Evolutionary conservation across 53 echinoderm and acorn worm genomes (phyloP), one percentile per base, ranked within the genome.

Genomic region (Holothuria leucospilota): DNA sequence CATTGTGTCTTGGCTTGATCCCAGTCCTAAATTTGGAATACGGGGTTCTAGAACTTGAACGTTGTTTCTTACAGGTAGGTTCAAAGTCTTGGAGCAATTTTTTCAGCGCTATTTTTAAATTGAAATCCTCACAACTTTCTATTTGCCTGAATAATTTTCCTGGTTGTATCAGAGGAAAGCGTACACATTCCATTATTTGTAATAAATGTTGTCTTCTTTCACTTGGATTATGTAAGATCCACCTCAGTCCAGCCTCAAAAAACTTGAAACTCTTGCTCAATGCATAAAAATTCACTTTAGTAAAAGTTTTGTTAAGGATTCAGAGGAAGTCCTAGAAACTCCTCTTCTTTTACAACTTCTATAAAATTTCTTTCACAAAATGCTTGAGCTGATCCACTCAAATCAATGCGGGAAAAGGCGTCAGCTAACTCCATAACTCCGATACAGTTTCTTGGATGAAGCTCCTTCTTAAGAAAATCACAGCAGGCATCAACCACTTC

Each of bases 381-480:
- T 10, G 93, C 78, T 53, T 84, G 73, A 39, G 93, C 86, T 2
- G 90, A 84, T 6, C 84, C 61, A 12, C 86, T 82, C 28, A 97
- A 87, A 13, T 97, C 95, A 20, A 27, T 39, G 72, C 94, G 91
- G 39, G 94, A 89, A 26, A 84, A 87, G 39, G 92, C 86, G 13
- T 87, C 78, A 2, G 98, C 93, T 86, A 97, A 90, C 69, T 87
- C 90, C 80, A 92, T 59, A 52, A 97, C 88, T 8, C 98, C 98
- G n/a, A 97, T 86, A 53, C 95, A 97, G 71, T 97, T 97, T 5
- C 93, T 93, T 27, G 98, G 94, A 84, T 97, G 98, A 16, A 95
- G 90, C 70, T 97, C 95, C 13, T 86, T 86, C 84, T 90, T 91
- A 6, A 97, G 70, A 87, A 89, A 97, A 71, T 88, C 85, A 68